Evolutionary conservation across 2,113 vertebrate species (phyloP).

Genomic region (Myxocyprinus asiaticus): DNA sequence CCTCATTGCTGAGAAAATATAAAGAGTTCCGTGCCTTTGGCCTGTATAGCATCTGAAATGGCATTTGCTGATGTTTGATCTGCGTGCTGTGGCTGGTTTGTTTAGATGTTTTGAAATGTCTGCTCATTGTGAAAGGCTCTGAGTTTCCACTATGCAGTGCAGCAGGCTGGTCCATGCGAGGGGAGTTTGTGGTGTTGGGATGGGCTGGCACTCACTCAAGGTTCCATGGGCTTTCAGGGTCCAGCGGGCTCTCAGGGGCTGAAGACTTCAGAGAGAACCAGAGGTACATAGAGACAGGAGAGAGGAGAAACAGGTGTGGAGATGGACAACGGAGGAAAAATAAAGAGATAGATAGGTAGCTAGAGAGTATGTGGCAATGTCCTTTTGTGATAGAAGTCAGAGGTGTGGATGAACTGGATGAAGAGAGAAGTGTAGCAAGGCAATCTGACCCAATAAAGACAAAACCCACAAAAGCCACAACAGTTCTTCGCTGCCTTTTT

Average conservation of each 20-base stretch:
- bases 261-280: conserved; percentile 78
- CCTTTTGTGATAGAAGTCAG: conserved; percentile 51
- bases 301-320: conserved; percentile 77
- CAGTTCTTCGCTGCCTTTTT: conserved; percentile 61
- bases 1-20: conserved; percentile 1
- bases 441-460: conserved; percentile 57
- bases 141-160: conserved; percentile 57
- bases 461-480: conserved; percentile 31
- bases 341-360: conserved; percentile 64
- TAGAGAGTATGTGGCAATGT: conserved; percentile 54
- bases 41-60: conserved; percentile 18
- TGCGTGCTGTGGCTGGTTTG: conserved; percentile 31
- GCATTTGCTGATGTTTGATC: conserved; percentile 1
- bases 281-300: conserved; percentile 74
- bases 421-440: conserved; percentile 58
- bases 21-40: conserved; percentile 11
- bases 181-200: conserved; percentile 59
- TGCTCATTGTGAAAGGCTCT: conserved; percentile 41
- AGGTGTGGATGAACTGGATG: conserved; percentile 63
- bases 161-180: conserved; percentile 64
- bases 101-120: conserved; percentile 51
- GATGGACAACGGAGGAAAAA: conserved; percentile 66
- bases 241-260: conserved; percentile 76
- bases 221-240: conserved; percentile 75
- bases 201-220: conserved; percentile 76